phyloP scores from a whole-genome alignment of 1,140 invertebrate genomes.

The Drosophila orosa region DNA sequence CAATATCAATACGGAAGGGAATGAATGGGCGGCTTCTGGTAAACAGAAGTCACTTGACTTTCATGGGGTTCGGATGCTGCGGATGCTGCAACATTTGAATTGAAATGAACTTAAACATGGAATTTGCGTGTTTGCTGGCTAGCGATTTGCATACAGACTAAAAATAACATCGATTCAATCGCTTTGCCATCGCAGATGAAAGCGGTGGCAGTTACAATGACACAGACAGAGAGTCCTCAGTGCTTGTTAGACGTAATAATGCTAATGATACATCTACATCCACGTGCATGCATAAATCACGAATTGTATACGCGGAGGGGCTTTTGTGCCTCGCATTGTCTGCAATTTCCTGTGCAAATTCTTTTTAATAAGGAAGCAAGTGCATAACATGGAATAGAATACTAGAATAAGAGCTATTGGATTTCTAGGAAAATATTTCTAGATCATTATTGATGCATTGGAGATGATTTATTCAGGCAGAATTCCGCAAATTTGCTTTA shows the following conservation, averaged over 20 bases:
- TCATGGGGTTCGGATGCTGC: slow-evolving; percentile 5
- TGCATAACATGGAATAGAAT: neutral
- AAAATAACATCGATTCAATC: slow-evolving; percentile 31
- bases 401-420: neutral
- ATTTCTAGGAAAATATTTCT: neutral
- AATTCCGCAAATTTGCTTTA: neutral
- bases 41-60: slow-evolving; percentile 22
- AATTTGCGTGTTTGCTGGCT: slow-evolving; percentile 28
- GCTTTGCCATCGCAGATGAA: slow-evolving; percentile 1
- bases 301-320: neutral
- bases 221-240: neutral
- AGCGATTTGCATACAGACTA: slow-evolving; percentile 37
- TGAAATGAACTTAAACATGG: slow-evolving; percentile 30
- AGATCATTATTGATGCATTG: neutral
- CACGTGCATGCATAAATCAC: slow-evolving; percentile 10
- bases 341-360: neutral
- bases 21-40: slow-evolving; percentile 4
- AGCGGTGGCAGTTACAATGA: slow-evolving; percentile 1
- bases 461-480: neutral
- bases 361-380: neutral
- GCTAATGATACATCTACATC: slow-evolving; percentile 16
- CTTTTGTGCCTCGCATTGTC: neutral
- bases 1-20: slow-evolving; percentile 5
- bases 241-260: slow-evolving; percentile 19
- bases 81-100: slow-evolving; percentile 30